A percentile compares a stretch with the other conserved stretches of the same genome.
These are phyloP conservation scores for Characodon lateralis DNA, from an alignment of 2,797 vertebrate genomes.

Conservation along the genomic window DNA sequence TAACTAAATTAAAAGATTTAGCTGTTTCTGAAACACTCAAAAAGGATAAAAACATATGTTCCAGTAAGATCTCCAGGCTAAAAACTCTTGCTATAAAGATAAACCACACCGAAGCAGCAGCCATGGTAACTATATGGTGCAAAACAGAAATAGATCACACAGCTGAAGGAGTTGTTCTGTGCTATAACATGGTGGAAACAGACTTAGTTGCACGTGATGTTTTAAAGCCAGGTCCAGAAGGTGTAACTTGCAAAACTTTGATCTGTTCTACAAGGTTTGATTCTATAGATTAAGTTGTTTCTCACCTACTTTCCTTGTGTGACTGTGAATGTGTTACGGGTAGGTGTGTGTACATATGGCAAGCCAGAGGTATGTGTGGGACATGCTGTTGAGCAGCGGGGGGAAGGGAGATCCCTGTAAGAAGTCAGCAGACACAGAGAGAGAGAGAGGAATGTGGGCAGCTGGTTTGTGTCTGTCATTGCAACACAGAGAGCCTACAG, in stretches of 20 bases:
- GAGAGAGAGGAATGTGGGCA: constrained; percentile 76
- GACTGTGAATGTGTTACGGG: constrained; percentile 21
- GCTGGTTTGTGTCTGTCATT: constrained; percentile 82
- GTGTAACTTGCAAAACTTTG: neutral
- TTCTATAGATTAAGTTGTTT: constrained; percentile 20
- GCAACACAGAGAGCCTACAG: constrained; percentile 78
- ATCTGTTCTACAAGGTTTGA: neutral
- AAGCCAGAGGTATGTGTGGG: constrained; percentile 62
- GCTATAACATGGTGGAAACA: constrained; percentile 18
- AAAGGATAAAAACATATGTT: constrained; percentile 4
- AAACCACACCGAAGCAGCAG: constrained; percentile 13
- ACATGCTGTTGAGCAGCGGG: constrained; percentile 53
- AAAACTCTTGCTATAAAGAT: constrained; percentile 31
- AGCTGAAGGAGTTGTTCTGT: constrained; percentile 20
- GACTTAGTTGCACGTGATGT: neutral
- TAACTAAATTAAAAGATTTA: constrained; percentile 10
- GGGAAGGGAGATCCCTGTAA: constrained; percentile 65
- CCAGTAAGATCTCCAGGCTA: neutral
- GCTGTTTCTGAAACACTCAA: constrained; percentile 4
- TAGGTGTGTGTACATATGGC: constrained; percentile 46
- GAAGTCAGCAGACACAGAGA: constrained; percentile 52
- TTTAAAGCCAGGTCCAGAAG: constrained; percentile 20
- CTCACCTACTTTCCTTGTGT: constrained; percentile 26
- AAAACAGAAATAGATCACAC: constrained; percentile 44
- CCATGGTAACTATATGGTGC: constrained; percentile 38